Evolutionary conservation across 2,797 vertebrate genomes (phyloP), one percentile per base, ranked within the genome.

Genomic region (Hephaestus fuliginosus): DNA sequence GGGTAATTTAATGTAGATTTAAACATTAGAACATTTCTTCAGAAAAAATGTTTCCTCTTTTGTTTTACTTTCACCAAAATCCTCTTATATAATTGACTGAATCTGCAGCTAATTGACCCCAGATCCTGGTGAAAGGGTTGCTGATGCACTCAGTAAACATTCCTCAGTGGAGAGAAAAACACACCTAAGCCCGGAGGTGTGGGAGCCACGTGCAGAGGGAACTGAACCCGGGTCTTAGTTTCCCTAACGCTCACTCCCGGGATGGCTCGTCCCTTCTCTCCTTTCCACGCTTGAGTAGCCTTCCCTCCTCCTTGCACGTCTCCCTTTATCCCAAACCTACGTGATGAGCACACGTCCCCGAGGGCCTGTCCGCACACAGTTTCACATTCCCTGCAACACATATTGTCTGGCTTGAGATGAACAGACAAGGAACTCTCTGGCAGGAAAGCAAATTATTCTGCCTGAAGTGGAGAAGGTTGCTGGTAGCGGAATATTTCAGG

Each of bases 321-420:
- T 78, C 65, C 70, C 60, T 88, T 89, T 83, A 30, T 83, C 84
- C 81, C 48, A 67, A 81, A 73, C 65, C 53, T 75, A 41, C 70
- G 80, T 74, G 89, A 86, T 90, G 88, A 92, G 86, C 81, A 62
- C 82, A 75, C 2, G 71, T 90, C 91, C 91, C 92, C 6, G 46
- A 84, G 89, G 92, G 89, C 87, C 80, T 82, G 82, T 92, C 88
- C 55, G 68, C 86, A 77, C 83, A 72, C 74, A 84, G 88, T 90
- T 84, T 92, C 89, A 88, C 81, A 86, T 91, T 90, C 86, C 83
- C 83, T 55, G 55, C 86, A 80, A 63, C 78, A 76, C 85, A 91
- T 82, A 93, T 90, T 85, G 88, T 94, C 90, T 93, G 88, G 69
- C 79, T 83, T 78, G 74, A 93, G 90, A 91, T 89, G 88, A 92